Base-by-base conservation (phyloP, 1,140 invertebrate genomes). In the Pachyrhynchus sulphureomaculatus region DNA sequence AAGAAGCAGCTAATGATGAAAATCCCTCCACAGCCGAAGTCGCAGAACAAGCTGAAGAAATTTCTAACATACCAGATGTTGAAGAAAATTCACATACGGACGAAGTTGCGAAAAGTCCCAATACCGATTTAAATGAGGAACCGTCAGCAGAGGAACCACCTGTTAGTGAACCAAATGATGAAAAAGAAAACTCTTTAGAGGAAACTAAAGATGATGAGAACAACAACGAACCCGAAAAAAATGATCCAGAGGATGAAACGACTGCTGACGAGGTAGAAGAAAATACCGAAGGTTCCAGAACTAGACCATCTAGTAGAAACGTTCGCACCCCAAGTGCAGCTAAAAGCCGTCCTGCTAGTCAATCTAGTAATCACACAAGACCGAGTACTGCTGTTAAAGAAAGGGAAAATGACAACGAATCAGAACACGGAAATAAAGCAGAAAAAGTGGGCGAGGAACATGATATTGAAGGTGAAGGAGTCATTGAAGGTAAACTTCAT, bases 371-470 rank as follows among this genome's bases (percentile, higher is more conserved):
- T 48, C 39, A 21, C 10, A 32, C 17, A 10, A 49, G 60, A 62
- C 61, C 60, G 6, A 61, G 52, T 44, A 62, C 57, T 29, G 26
- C 26, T 9, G 26, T 29, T 10, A 29, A 29, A 29, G 26, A 29
- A 29, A 29, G 6, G 26, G 34, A 56, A 8, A 18, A 56, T 37
- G 20, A 42, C 0, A 68, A 68, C 65, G 73, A 75, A 72, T 74
- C 72, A 74, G 15, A 52, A 52, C 8, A 42, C 9, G 2, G 15
- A 59, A 29, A 54, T 12, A 15, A 59, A 20, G 33, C 44, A n/a
- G 18, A 53, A n/a, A n/a, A n/a, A n/a, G n/a, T n/a, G n/a, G n/a
- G n/a, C n/a, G 72, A 75, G 71, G 73, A 75, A 74, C 75, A 69
- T 63, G 74, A 77, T 62, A 74, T 54, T 21, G 65, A 65, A 57